Evolutionary conservation across 2,888 invertebrate species (phyloP).

Genomic region (Protophormia terraenovae): DNA sequence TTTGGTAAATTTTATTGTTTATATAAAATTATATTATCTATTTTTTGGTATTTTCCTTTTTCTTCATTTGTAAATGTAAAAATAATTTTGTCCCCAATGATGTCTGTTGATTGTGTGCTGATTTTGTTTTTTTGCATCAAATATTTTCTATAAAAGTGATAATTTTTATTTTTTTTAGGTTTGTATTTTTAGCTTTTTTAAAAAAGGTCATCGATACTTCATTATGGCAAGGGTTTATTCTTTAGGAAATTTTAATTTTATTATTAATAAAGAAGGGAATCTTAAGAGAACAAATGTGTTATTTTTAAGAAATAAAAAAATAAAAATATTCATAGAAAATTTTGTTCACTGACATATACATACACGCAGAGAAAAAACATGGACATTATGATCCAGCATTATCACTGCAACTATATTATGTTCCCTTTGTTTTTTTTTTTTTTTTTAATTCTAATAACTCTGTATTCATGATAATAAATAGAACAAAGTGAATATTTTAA

Average conservation of each 20-base stretch:
- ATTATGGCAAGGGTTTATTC: background rate
- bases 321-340: background rate
- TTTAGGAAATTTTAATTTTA: background rate
- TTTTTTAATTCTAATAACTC: too few species aligned
- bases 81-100: conserved; percentile 14
- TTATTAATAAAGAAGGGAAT: background rate
- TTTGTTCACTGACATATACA: too few species aligned
- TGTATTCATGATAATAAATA: too few species aligned
- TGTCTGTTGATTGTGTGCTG: background rate
- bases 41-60: conserved; percentile 18
- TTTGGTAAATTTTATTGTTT: background rate
- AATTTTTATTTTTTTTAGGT: background rate
- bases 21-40: background rate
- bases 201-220: background rate
- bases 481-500: too few species aligned
- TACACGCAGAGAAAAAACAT: too few species aligned
- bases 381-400: too few species aligned
- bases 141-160: background rate
- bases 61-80: background rate
- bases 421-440: too few species aligned
- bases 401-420: too few species aligned
- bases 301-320: background rate
- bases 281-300: background rate
- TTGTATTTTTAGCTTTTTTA: background rate
- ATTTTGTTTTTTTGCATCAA: background rate